Evolutionary conservation across 2,797 vertebrate species (phyloP).

Genomic region (Sebastes wilsoni): DNA sequence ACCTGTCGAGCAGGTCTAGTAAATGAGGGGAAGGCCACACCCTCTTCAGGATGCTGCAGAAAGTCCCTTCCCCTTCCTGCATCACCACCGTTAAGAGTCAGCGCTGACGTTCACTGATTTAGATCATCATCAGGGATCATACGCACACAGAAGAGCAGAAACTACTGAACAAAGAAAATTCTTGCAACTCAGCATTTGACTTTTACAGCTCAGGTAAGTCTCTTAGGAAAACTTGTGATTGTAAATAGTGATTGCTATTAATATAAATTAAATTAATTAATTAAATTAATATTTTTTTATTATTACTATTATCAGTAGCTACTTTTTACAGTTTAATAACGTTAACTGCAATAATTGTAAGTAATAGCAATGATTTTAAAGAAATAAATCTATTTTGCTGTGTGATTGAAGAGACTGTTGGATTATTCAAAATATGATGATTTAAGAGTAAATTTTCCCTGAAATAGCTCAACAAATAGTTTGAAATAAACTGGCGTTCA

Average conservation of each 20-base stretch:
- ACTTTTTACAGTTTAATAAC: background rate
- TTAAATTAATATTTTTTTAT: background rate
- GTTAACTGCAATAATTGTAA: background rate
- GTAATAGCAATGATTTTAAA: background rate
- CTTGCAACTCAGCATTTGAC: background rate
- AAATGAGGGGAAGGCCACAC: conserved; percentile 24
- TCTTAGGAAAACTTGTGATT: background rate
- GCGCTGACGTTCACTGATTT: background rate
- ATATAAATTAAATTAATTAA: background rate
- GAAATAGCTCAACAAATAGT: background rate
- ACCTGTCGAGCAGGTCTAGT: background rate
- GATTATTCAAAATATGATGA: background rate
- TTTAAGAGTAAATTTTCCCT: background rate
- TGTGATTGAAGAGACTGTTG: background rate
- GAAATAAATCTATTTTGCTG: background rate
- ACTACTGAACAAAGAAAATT: background rate
- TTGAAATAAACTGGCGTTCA: background rate
- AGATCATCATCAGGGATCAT: background rate
- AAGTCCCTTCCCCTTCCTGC: background rate
- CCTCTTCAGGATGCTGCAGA: background rate
- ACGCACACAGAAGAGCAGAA: background rate
- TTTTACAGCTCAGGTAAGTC: conserved; percentile 30
- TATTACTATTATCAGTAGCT: background rate
- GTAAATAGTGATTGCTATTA: background rate
- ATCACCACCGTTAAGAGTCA: background rate